Conservation (phyloP, 1,140 invertebrate genomes). For the Bombus breviceps region DNA sequence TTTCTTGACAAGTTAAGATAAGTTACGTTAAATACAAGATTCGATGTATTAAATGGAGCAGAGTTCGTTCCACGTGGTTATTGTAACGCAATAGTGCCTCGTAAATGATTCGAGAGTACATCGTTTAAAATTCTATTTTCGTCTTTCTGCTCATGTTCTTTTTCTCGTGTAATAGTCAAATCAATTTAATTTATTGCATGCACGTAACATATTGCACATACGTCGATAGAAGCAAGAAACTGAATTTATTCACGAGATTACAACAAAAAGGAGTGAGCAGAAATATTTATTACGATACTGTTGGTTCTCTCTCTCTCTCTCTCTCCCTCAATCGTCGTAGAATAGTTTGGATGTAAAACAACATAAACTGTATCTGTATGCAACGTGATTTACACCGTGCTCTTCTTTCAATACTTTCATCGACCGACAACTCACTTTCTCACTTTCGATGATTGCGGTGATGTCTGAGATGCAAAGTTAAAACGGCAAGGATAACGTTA, state of each 20-base stretch:
- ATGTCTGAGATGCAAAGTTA: constrained; percentile 60
- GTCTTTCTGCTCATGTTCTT: neutral
- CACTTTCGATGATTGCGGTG: constrained; percentile 64
- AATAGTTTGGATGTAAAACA: neutral
- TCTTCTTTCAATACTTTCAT: constrained; percentile 30
- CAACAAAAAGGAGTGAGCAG: neutral
- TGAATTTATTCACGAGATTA: neutral
- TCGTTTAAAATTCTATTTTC: neutral
- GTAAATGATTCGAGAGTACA: neutral
- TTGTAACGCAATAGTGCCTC: neutral
- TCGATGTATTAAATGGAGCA: constrained; percentile 24
- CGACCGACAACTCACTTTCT: constrained; percentile 59
- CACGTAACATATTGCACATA: too few relatives aligned
- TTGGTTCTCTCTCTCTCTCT: too few relatives aligned
- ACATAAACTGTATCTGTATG: neutral
- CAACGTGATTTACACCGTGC: neutral
- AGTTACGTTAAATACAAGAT: constrained; percentile 26
- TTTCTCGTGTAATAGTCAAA: neutral
- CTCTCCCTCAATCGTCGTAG: neutral
- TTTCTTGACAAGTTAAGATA: constrained; percentile 56
- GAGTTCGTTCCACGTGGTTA: constrained; percentile 11
- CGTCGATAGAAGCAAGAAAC: neutral
- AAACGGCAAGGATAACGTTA: constrained; percentile 74
- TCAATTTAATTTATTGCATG: neutral
- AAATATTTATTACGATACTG: neutral